Evolutionary conservation across 2,888 invertebrate species (phyloP).

Genomic region (Lasioglossum leucozonium): DNA sequence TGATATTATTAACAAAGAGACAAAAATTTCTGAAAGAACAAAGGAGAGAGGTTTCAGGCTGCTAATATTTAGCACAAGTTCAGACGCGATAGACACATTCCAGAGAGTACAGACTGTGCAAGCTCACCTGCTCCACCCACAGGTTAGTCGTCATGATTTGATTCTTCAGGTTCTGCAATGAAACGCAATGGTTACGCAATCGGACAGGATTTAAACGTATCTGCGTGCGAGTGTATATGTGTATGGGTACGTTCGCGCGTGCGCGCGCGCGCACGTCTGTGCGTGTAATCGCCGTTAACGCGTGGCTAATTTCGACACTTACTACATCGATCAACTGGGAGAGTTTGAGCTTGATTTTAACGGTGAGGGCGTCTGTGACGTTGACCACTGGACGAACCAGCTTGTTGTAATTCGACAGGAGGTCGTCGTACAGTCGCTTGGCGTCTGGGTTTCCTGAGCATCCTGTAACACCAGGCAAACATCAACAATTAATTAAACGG

Average conservation of each 20-base stretch:
- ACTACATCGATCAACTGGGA: conserved; percentile 96
- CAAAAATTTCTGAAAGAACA: too few relatives aligned
- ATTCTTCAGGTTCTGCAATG: conserved; percentile 88
- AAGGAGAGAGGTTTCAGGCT: too few relatives aligned
- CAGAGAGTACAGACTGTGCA: background rate
- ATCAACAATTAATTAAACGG: background rate
- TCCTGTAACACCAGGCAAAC: conserved; percentile 86
- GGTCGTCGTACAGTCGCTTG: conserved; percentile 94
- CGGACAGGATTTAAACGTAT: background rate
- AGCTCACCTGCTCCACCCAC: conserved; percentile 88
- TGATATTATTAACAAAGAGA: background rate
- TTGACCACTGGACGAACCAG: conserved; percentile 94
- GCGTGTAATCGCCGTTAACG: background rate
- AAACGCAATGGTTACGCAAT: conserved; percentile 28
- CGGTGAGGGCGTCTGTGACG: conserved; percentile 93
- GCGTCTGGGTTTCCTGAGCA: conserved; percentile 95
- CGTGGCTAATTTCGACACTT: conserved; percentile 83
- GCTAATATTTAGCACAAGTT: too few relatives aligned
- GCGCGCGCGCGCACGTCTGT: too few relatives aligned
- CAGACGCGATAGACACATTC: too few relatives aligned
- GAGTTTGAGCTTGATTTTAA: conserved; percentile 94
- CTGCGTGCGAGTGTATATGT: too few relatives aligned
- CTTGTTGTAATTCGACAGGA: conserved; percentile 94
- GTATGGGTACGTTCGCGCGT: too few relatives aligned
- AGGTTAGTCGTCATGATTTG: conserved; percentile 89